Evolutionary conservation across 2,113 vertebrate genomes (phyloP).

Genomic region (Nerophis lumbriciformis): DNA sequence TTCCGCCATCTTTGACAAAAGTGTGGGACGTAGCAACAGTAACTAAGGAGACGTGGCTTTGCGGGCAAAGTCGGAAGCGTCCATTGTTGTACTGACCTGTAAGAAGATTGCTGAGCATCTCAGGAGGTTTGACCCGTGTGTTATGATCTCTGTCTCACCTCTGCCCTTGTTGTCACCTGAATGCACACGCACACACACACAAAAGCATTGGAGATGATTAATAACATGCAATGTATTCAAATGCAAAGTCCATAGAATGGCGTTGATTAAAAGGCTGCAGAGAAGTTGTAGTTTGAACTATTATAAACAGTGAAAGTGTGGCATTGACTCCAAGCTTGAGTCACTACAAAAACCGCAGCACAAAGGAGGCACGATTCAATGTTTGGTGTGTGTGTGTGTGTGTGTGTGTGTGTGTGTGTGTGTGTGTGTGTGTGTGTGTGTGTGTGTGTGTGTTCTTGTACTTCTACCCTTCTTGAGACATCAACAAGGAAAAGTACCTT

Average conservation of each 20-base stretch:
- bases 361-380: slow-evolving; percentile 1
- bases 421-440: slow-evolving; percentile 2
- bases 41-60: too few species aligned
- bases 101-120: slow-evolving; percentile 42
- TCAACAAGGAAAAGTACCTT: too few species aligned
- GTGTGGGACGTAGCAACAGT: too few species aligned
- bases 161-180: slow-evolving; percentile 38
- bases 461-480: too few species aligned
- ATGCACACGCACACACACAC: slow-evolving; percentile 2
- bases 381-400: neutral
- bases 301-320: slow-evolving; percentile 4
- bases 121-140: slow-evolving; percentile 15
- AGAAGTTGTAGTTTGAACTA: slow-evolving; percentile 1
- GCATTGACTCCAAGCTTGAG: slow-evolving; percentile 11
- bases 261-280: neutral
- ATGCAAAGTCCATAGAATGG: neutral
- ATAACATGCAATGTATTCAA: neutral
- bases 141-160: slow-evolving; percentile 8
- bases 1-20: too few species aligned
- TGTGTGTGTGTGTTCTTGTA: neutral
- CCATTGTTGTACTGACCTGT: slow-evolving; percentile 43
- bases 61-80: too few species aligned
- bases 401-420: neutral
- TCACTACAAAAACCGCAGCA: slow-evolving; percentile 10
- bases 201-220: neutral